phyloP scores from a whole-genome alignment of 2,797 vertebrate species.

The Gymnothorax reevesii region DNA sequence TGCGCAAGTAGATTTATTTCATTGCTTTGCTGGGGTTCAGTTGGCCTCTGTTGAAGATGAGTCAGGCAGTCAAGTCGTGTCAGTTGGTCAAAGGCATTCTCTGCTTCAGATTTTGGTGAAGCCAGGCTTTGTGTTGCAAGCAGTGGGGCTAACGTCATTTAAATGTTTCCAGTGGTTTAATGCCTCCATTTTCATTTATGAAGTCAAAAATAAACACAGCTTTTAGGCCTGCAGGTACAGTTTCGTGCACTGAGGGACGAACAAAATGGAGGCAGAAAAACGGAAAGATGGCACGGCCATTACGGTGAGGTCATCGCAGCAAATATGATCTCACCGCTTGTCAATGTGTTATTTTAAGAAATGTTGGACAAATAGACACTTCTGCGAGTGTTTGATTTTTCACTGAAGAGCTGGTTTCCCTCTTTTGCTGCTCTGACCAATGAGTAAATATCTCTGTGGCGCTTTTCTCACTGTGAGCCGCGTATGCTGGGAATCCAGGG shows the following conservation, averaged over 20 bases:
- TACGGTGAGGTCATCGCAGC: constrained; percentile 13
- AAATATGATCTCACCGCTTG: background rate
- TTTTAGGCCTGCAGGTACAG: background rate
- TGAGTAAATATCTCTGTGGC: constrained; percentile 5
- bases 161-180: background rate
- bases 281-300: background rate
- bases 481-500: background rate
- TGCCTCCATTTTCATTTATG: background rate
- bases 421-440: background rate
- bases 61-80: background rate
- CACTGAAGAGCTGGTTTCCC: background rate
- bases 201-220: background rate
- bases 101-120: background rate
- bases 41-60: background rate
- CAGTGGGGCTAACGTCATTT: background rate
- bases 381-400: constrained; percentile 7
- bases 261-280: background rate
- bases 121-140: background rate
- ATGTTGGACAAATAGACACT: constrained; percentile 3
- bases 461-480: background rate
- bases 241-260: background rate
- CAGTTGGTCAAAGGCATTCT: background rate
- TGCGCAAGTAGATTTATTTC: background rate
- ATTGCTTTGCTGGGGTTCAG: background rate
- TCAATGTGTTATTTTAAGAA: constrained; percentile 16